Evolutionary conservation across 2,797 vertebrate genomes (phyloP), one percentile per base, ranked within the genome.

Genomic region (Macrochelys suwanniensis): DNA sequence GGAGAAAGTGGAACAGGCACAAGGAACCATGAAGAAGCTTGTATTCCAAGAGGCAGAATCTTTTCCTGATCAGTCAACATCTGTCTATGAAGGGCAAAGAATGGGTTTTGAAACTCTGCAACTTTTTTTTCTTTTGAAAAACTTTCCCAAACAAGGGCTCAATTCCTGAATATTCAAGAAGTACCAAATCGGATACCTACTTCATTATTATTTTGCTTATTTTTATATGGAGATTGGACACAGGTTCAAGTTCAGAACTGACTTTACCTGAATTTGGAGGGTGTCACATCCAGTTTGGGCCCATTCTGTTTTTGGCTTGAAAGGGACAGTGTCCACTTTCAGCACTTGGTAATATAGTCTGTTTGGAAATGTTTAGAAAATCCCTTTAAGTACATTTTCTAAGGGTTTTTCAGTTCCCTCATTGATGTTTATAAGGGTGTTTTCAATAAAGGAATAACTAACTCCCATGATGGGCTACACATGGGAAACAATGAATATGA

Each of bases 201-300:
- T 84, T 56, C 1, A 0, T n/a, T 91, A 74, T 79, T 84, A 21
- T 23, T 89, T 84, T 42, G 71, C 37, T 94, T 83, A 86, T 56
- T 9, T 89, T 59, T 56, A 83, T 80, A 82, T 76, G 88, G 89
- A 84, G 28, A 33, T 61, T 31, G 57, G 85, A 89, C 84, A 86
- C 51, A 88, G 50, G 91, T 26, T 74, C n/a, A 1, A 91, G 88
- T 26, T 94, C 89, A 93, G 92, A 88, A 61, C 51, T 89, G 28
- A 42, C 50, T 84, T 88, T 50, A 71, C 59, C 85, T 68, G 71
- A 88, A 88, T 91, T 92, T 87, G 78, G 65, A 80, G 88, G 82
- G 71, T 74, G 78, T 80, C 87, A 93, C 79, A 96, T 84, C 84
- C 80, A 82, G 54, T 85, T 96, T 92, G 87, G 89, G 80, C 28